Evolutionary conservation across 2,888 invertebrate species (phyloP).

Genomic region (Protonemura montana): DNA sequence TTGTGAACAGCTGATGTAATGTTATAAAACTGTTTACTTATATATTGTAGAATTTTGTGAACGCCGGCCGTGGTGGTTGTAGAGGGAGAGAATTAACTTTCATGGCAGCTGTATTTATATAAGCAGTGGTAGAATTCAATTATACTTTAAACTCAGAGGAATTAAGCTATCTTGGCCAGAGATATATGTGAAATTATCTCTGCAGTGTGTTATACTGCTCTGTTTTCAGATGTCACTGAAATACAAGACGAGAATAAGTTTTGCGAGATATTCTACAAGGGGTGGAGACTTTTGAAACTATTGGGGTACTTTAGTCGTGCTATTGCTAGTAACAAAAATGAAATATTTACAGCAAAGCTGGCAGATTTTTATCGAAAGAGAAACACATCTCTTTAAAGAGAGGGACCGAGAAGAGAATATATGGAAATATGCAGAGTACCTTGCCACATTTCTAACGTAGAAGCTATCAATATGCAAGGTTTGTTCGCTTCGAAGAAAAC

Average conservation of each 20-base stretch:
- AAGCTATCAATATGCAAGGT: neutral
- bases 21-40: neutral
- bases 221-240: neutral
- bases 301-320: neutral
- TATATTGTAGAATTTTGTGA: neutral
- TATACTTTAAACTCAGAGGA: neutral
- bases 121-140: neutral
- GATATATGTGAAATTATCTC: no score
- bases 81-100: neutral
- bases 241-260: neutral
- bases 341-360: neutral
- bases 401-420: neutral
- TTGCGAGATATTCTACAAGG: neutral
- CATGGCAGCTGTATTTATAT: neutral
- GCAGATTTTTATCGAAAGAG: neutral
- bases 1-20: neutral
- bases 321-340: neutral
- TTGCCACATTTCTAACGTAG: neutral
- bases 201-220: no score
- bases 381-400: neutral
- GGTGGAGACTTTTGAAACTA: neutral
- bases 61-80: neutral
- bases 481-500: neutral
- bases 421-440: neutral
- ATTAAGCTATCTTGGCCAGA: neutral